Evolutionary conservation across 2,797 vertebrate species (phyloP), one percentile per base, ranked within the genome.

Genomic region (Poecilia velifera): DNA sequence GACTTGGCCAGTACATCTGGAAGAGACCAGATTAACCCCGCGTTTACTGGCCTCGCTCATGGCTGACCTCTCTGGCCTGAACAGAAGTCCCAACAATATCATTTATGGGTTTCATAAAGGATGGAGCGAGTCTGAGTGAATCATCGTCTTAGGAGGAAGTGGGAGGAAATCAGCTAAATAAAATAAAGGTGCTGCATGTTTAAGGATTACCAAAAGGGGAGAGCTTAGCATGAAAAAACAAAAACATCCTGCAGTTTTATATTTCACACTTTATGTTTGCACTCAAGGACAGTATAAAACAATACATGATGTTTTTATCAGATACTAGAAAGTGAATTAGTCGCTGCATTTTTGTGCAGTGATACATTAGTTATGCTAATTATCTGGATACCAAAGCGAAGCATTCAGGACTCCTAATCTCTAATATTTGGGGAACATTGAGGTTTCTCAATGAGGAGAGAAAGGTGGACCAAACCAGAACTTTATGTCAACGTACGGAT

Each of bases 1-100:
- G 87, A 94, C 80, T 55, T 0, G 77, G 81, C 82, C 34, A 82
- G 85, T 86, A 83, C 92, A 94, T 93, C 92, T 95, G 94, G 91
- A 90, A 87, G 77, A 82, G 83, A 53, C 22, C 0, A 90, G 93
- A 93, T 94, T 94, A 95, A 94, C 89, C 90, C 89, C 72, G 77
- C 8, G 74, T 91, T 93, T 90, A 89, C 82, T 75, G 87, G 78
- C 80, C 84, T 68, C 6, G 57, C 87, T 73, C 72, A 81, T 20
- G 79, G 80, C 73, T 62, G 92, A 95, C 94, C 94, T 90, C 59
- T 76, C 4, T 85, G 86, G 91, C 86, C 89, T 20, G 10, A 62
- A 47, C 78, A 13, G 76, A 75, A 36, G 80, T 73, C 81, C 71
- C 43, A 79, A 92, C 90, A 87, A 90, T 86, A 88, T 86, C 57